Base-by-base conservation (phyloP, 1,140 invertebrate genomes). In the Muscidifurax raptorellus region DNA sequence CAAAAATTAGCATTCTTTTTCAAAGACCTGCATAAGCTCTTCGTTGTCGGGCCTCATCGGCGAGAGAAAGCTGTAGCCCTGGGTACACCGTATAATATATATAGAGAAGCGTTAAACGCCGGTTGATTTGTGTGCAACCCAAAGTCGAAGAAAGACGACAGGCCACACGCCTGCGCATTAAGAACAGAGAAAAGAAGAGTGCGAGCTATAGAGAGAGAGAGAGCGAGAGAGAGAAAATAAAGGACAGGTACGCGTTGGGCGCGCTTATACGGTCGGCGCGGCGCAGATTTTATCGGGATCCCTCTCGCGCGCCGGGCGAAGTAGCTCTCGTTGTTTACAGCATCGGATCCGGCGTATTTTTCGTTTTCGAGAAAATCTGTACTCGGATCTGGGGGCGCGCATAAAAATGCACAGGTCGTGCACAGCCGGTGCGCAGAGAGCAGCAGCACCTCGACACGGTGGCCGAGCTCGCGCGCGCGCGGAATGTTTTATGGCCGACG, bases 371-470 rank as follows among this genome's bases (percentile, higher is more conserved):
- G 90, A 91, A 92, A 92, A 92, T 92, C 92, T 90, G 87, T 88
- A 89, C 90, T 88, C 87, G 87, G 89, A 91, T 92, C 91, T 91
- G 90, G 86, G 87, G 86, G 87, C 52, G 87, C 88, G 87, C 90
- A 92, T 92, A 92, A 93, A 92, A 93, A 93, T 92, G 52, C 52
- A 89, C 91, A 90, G 89, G 90, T 92, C 91, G 91, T 92, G 91
- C 89, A 89, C 90, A 87, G 87, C 87, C 88, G 88, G 88, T 87
- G 83, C 74, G 81, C 87, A 86, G 88, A 27, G 64, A 67, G 44
- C 47, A 13, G n/a, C 59, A 18, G 28, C 77, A 67, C 78, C 78
- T 36, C 78, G 59, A 25, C 52, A 22, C 47, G 76, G 76, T 64
- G 76, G 52, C 44, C 76, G 22, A 59, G 13, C 44, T 9, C 47